These are phyloP conservation scores for Tenthredo livida DNA, from an alignment of 2,888 invertebrate genomes.

Conservation along the genomic window DNA sequence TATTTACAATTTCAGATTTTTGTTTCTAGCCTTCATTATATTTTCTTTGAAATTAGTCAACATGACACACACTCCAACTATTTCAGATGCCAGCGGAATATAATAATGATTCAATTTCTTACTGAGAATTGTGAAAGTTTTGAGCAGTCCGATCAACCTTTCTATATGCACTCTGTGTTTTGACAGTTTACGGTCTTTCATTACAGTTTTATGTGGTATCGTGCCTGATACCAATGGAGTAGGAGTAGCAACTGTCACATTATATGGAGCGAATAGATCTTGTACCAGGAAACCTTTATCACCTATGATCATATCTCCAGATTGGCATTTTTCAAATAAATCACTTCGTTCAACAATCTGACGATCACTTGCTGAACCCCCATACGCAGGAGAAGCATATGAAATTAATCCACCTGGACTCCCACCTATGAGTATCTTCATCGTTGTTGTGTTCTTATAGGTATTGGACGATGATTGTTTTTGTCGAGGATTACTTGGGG, in stretches of 20 bases:
- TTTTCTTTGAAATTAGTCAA: slow-evolving; percentile 27
- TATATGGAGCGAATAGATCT: slow-evolving; percentile 60
- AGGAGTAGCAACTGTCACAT: slow-evolving; percentile 59
- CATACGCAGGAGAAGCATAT: slow-evolving; percentile 59
- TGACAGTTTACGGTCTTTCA: slow-evolving; percentile 54
- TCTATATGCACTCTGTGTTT: slow-evolving; percentile 57
- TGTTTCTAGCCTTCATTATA: slow-evolving; percentile 25
- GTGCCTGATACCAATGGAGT: slow-evolving; percentile 55
- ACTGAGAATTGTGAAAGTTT: slow-evolving; percentile 57
- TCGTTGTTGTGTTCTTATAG: slow-evolving; percentile 62
- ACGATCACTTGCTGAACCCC: slow-evolving; percentile 62
- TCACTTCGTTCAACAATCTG: slow-evolving; percentile 63
- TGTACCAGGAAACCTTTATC: slow-evolving; percentile 63
- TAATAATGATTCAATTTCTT: slow-evolving; percentile 49
- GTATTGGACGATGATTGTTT: slow-evolving; percentile 62
- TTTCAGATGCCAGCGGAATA: slow-evolving; percentile 52
- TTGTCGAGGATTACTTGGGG: slow-evolving; percentile 44
- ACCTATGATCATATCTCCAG: slow-evolving; percentile 61
- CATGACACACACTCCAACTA: slow-evolving; percentile 53
- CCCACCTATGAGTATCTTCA: slow-evolving; percentile 60
- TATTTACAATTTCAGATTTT: background rate
- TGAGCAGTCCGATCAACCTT: slow-evolving; percentile 56
- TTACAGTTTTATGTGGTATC: slow-evolving; percentile 49
- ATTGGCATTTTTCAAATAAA: slow-evolving; percentile 57
- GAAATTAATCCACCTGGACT: slow-evolving; percentile 60